Conservation (phyloP, 2,797 vertebrate genomes). For the Hybognathus amarus region DNA sequence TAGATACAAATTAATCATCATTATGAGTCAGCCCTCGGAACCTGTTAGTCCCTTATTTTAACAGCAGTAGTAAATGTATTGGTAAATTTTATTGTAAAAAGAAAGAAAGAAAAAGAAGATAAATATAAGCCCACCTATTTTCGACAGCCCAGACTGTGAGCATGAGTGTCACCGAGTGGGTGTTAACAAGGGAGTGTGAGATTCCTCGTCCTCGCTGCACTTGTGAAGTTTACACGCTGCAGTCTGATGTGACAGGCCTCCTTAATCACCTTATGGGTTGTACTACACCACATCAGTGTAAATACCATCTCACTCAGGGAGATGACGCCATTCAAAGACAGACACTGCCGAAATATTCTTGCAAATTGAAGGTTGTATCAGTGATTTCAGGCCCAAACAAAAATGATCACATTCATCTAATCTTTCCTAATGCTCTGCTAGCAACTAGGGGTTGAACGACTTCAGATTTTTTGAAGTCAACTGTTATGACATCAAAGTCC, state of each 20-base stretch:
- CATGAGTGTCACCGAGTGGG: constrained; percentile 41
- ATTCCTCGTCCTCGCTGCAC: constrained; percentile 16
- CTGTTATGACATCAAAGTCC: too few species aligned
- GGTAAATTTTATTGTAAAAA: background rate
- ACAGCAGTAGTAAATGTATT: constrained; percentile 10
- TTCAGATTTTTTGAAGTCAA: too few species aligned
- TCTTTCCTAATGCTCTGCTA: too few species aligned
- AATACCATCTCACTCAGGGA: constrained; percentile 15
- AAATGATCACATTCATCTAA: too few species aligned
- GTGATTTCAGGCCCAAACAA: too few species aligned
- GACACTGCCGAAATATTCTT: background rate
- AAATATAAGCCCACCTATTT: constrained; percentile 29
- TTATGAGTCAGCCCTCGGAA: background rate
- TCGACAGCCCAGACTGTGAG: constrained; percentile 8
- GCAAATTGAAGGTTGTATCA: background rate
- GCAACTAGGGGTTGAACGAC: too few species aligned
- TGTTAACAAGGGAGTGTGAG: constrained; percentile 49
- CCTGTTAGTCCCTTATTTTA: background rate
- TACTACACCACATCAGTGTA: constrained; percentile 14
- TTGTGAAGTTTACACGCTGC: constrained; percentile 27
- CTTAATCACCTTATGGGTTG: constrained; percentile 33
- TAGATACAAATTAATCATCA: background rate
- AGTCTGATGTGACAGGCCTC: constrained; percentile 35
- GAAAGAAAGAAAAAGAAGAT: background rate
- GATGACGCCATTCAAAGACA: background rate